Conservation (phyloP, 2,888 invertebrate species). For the Yponomeuta evonymella region DNA sequence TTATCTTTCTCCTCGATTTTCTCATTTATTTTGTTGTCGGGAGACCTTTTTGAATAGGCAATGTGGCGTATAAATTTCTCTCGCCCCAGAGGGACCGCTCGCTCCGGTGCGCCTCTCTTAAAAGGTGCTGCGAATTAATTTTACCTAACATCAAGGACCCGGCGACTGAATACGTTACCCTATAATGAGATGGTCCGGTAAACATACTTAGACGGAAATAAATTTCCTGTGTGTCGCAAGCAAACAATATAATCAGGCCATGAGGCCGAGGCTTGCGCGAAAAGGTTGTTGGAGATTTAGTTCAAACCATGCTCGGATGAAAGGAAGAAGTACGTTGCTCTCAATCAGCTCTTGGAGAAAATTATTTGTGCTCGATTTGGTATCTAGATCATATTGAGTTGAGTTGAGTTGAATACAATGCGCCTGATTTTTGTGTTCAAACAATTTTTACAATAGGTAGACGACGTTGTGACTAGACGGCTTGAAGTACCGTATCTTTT, state of each 20-base stretch:
- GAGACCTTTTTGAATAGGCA: slow-evolving; percentile 68
- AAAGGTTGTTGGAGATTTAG: not conserved
- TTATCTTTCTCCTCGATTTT: slow-evolving; percentile 37
- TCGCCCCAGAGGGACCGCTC: slow-evolving; percentile 36
- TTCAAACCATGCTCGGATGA: too few species aligned
- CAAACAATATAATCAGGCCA: not conserved
- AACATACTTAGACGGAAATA: slow-evolving; percentile 35
- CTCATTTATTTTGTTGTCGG: slow-evolving; percentile 56
- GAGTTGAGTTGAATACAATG: too few species aligned
- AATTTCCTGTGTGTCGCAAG: slow-evolving; percentile 7
- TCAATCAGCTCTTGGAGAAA: too few species aligned
- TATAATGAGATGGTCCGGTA: slow-evolving; percentile 53
- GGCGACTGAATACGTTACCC: slow-evolving; percentile 49
- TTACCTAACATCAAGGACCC: slow-evolving; percentile 60
- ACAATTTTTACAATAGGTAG: too few species aligned
- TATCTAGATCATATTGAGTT: too few species aligned
- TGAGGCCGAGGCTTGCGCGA: not conserved
- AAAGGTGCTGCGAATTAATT: slow-evolving; percentile 69
- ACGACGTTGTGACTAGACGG: too few species aligned
- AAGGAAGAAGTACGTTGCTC: too few species aligned
- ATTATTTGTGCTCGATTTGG: too few species aligned
- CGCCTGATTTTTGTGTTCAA: too few species aligned
- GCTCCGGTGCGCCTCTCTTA: slow-evolving; percentile 47
- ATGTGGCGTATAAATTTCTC: slow-evolving; percentile 66
- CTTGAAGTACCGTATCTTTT: too few species aligned